phyloP scores from a whole-genome alignment of 30 jellyfish, hydroid and myxozoan species.

The Hydra vulgaris region DNA sequence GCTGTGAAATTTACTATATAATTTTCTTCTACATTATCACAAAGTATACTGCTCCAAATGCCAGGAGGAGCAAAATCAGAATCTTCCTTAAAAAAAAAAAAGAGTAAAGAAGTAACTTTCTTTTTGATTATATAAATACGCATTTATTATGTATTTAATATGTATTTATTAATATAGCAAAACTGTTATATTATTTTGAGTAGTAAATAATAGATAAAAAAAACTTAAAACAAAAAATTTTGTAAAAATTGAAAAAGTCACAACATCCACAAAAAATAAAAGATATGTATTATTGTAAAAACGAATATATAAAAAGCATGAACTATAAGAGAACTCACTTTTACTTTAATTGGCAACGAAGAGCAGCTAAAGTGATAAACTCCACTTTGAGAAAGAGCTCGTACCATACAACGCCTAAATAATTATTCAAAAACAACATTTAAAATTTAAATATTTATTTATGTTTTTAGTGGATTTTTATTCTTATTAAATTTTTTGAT shows the following conservation, averaged over 20 bases:
- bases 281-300: too few relatives aligned
- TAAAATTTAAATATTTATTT: background rate
- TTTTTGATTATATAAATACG: too few relatives aligned
- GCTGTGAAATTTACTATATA: background rate
- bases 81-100: constrained; percentile 20
- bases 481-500: too few relatives aligned
- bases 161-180: too few relatives aligned
- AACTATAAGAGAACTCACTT: constrained; percentile 18
- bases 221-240: background rate
- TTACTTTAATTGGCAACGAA: constrained; percentile 10
- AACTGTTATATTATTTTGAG: too few relatives aligned
- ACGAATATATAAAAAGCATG: too few relatives aligned
- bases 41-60: constrained; percentile 28
- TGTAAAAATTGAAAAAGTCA: background rate
- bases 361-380: constrained; percentile 31
- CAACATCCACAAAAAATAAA: too few relatives aligned
- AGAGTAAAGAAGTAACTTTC: too few relatives aligned
- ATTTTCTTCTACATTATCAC: constrained; percentile 8
- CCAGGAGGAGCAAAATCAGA: constrained; percentile 35
- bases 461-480: too few relatives aligned
- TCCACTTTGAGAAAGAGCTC: background rate
- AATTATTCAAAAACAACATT: background rate
- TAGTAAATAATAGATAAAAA: constrained; percentile 7
- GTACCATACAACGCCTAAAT: constrained; percentile 29
- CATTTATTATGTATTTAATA: too few relatives aligned